Conservation (phyloP, 2,113 vertebrate genomes). For the Trogon melanurus region DNA sequence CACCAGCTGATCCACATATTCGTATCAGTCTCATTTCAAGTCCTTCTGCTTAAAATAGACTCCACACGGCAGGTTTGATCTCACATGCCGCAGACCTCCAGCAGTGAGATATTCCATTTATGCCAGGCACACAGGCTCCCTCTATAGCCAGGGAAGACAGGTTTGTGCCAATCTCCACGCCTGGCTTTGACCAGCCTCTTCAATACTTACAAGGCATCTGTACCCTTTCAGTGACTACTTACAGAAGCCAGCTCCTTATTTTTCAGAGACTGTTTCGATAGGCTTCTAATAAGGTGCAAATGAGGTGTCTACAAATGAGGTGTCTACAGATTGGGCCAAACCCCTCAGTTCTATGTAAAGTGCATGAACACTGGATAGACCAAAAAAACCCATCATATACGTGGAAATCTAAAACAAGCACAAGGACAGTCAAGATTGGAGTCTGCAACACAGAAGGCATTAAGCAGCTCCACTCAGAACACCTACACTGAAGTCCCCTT, state of each 20-base stretch:
- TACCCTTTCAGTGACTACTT: background rate
- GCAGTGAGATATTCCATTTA: background rate
- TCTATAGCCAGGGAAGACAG: background rate
- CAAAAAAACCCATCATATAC: accelerated
- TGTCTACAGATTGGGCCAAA: background rate
- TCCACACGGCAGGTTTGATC: background rate
- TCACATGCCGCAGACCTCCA: background rate
- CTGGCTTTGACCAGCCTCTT: background rate
- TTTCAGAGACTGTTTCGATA: background rate
- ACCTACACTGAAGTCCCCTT: background rate
- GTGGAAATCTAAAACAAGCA: background rate
- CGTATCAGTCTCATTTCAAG: background rate
- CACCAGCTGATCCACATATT: background rate
- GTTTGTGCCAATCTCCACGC: background rate
- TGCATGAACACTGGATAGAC: background rate
- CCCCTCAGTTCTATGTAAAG: background rate
- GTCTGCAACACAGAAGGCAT: background rate
- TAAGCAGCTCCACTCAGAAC: background rate
- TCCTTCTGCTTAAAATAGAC: background rate
- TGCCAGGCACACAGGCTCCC: background rate
- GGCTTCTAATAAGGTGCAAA: background rate
- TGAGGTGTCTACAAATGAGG: background rate
- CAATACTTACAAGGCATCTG: background rate
- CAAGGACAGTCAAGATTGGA: background rate
- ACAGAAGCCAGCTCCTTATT: background rate